Evolutionary conservation across 1,140 invertebrate genomes (phyloP).

Genomic region (Drosophila takahashii): DNA sequence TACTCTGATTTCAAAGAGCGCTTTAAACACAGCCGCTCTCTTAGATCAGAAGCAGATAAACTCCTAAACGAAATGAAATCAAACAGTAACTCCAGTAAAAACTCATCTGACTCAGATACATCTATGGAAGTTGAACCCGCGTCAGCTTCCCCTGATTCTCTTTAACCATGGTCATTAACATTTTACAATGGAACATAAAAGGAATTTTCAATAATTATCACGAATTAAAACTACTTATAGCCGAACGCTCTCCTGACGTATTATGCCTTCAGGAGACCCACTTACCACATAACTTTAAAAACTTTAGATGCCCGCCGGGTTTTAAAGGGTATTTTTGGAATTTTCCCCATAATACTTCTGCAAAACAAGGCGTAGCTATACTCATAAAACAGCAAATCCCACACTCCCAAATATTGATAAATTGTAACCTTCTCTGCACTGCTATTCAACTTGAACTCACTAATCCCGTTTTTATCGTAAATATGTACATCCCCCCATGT

Average conservation of each 20-base stretch:
- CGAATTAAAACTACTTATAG: background rate
- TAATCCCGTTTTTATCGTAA: background rate
- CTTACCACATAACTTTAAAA: background rate
- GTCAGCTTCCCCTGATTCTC: too few relatives aligned
- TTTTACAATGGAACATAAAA: background rate
- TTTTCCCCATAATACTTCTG: background rate
- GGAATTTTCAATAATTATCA: constrained; percentile 1
- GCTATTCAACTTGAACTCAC: background rate
- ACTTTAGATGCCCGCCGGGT: too few relatives aligned
- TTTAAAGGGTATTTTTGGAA: background rate
- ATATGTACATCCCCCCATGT: too few relatives aligned
- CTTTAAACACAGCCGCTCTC: too few relatives aligned
- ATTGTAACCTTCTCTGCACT: background rate
- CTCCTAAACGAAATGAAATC: too few relatives aligned
- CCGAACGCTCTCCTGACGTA: background rate
- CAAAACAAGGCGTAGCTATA: background rate
- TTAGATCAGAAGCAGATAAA: too few relatives aligned
- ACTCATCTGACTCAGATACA: too few relatives aligned
- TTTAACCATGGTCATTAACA: too few relatives aligned
- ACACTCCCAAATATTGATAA: background rate
- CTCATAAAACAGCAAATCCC: background rate
- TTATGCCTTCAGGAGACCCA: constrained; percentile 10
- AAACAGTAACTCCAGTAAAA: too few relatives aligned
- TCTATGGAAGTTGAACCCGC: too few relatives aligned
- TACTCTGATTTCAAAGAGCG: too few relatives aligned